Evolutionary conservation across 2,113 vertebrate genomes (phyloP).

Genomic region (Lethenteron camtschaticum): DNA sequence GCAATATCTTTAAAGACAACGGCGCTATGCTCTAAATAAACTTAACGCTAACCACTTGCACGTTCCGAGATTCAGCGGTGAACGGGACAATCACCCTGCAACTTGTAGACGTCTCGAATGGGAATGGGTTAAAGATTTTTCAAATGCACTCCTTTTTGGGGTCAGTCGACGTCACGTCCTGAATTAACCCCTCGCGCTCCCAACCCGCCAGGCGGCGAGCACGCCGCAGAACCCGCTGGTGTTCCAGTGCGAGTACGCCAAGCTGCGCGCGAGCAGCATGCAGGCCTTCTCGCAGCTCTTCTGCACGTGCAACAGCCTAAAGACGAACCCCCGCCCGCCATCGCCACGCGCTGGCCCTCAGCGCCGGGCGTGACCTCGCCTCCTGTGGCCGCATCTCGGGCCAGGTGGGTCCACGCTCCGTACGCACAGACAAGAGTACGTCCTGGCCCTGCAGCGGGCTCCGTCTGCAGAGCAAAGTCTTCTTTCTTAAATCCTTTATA

Average conservation of each 20-base stretch:
- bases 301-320: constrained; percentile 91
- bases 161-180: too few relatives aligned
- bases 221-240: constrained; percentile 76
- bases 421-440: not conserved
- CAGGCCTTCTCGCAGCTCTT: constrained; percentile 88
- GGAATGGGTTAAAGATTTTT: too few relatives aligned
- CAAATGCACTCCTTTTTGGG: too few relatives aligned
- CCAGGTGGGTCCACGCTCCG: constrained; percentile 29
- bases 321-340: constrained; percentile 88
- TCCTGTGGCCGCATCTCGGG: constrained; percentile 80
- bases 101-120: too few relatives aligned
- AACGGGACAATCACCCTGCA: too few relatives aligned
- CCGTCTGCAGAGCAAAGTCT: not conserved
- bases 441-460: not conserved
- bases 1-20: too few relatives aligned
- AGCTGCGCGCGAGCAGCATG: constrained; percentile 76
- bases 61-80: too few relatives aligned
- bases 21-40: too few relatives aligned
- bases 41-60: too few relatives aligned
- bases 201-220: constrained; percentile 53
- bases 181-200: not conserved
- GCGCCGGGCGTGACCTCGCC: constrained; percentile 70
- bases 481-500: too few relatives aligned
- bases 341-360: constrained; percentile 68
- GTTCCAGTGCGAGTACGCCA: constrained; percentile 95